These are phyloP conservation scores for Tursiops truncatus DNA, from an alignment of 2,113 vertebrate species.

Conservation along the genomic window DNA sequence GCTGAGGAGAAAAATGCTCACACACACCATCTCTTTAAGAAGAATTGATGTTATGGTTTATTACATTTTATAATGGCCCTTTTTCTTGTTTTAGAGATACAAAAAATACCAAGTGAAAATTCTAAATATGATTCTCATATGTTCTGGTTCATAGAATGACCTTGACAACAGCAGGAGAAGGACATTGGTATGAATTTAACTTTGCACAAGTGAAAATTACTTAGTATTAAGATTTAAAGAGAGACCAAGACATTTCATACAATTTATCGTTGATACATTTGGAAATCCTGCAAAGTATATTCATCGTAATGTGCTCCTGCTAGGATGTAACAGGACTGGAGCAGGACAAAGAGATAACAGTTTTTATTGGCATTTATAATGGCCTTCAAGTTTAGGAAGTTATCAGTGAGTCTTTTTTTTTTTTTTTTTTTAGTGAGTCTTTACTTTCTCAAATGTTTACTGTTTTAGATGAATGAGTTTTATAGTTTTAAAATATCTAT, in stretches of 20 bases:
- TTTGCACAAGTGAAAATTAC: conserved; percentile 54
- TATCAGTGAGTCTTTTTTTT: not conserved
- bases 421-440: not conserved
- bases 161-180: conserved; percentile 43
- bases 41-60: conserved; percentile 65
- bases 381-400: not conserved
- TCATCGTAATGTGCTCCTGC: not conserved
- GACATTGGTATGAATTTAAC: conserved; percentile 52
- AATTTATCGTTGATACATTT: not conserved
- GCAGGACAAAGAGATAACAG: not conserved
- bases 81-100: conserved; percentile 53
- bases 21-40: conserved; percentile 30
- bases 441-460: not conserved
- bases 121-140: not conserved
- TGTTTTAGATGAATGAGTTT: not conserved
- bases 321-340: not conserved
- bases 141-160: conserved; percentile 42
- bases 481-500: not conserved
- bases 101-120: conserved; percentile 41
- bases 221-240: conserved; percentile 43
- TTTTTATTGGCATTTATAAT: not conserved
- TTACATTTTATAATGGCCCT: conserved; percentile 64
- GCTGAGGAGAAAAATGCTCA: conserved; percentile 47
- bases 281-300: not conserved
- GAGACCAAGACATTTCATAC: not conserved